Evolutionary conservation across 2,797 vertebrate species (phyloP).

Genomic region (Gallinago solitaria): DNA sequence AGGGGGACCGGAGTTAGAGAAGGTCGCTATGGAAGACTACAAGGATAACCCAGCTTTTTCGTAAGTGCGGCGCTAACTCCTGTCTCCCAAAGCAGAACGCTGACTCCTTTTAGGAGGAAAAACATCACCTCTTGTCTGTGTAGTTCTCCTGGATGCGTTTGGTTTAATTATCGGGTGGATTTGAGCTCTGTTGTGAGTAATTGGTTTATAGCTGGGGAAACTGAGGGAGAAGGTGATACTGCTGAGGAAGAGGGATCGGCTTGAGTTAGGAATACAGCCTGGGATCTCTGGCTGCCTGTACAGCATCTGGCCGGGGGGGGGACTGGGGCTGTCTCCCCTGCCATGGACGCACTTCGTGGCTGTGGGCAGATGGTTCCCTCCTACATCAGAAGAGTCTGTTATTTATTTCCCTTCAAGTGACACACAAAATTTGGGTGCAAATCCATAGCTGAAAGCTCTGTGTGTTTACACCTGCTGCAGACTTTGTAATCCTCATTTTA

Average conservation of each 20-base stretch:
- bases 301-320: neutral
- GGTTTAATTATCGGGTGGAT: neutral
- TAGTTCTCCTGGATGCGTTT: neutral
- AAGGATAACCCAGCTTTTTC: slow-evolving; percentile 92
- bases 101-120: neutral
- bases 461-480: neutral
- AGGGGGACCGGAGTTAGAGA: slow-evolving; percentile 92
- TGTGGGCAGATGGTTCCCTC: neutral
- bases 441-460: neutral
- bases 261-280: neutral
- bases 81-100: neutral
- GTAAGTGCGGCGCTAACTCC: slow-evolving; percentile 76
- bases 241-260: neutral
- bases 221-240: neutral
- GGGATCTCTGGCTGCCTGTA: neutral
- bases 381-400: accelerated
- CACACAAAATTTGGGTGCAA: neutral
- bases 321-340: neutral
- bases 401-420: neutral
- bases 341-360: accelerated
- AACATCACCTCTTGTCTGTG: neutral
- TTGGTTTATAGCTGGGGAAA: neutral
- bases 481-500: neutral
- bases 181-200: neutral
- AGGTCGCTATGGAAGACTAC: slow-evolving; percentile 93